A percentile compares a stretch with the other conserved stretches of the same genome.
Conservation (phyloP, 2,113 vertebrate species). For the Apaloderma vittatum region DNA sequence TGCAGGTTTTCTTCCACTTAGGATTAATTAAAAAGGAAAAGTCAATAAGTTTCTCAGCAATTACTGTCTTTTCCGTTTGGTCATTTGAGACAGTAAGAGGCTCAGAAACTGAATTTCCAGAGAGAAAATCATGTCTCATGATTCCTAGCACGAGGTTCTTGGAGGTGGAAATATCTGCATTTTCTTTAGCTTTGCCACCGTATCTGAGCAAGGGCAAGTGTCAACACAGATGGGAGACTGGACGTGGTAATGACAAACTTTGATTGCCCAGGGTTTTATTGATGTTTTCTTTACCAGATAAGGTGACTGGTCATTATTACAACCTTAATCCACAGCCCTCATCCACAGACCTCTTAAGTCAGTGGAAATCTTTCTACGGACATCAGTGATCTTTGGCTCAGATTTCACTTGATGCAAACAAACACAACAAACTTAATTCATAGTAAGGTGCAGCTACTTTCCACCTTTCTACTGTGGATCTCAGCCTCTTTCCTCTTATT, state of each 20-base stretch:
- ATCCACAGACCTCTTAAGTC: neutral
- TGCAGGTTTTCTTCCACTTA: conserved; percentile 67
- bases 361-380: neutral
- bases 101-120: conserved; percentile 57
- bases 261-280: neutral
- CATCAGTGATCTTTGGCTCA: neutral
- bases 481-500: neutral
- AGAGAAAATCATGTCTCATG: conserved; percentile 30
- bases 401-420: neutral
- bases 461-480: neutral
- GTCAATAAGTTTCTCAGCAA: conserved; percentile 58
- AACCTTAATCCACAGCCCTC: neutral
- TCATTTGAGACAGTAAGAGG: conserved; percentile 32
- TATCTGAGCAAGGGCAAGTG: neutral
- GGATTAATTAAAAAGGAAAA: conserved; percentile 74
- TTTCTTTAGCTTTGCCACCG: neutral
- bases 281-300: neutral
- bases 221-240: neutral
- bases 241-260: conserved; percentile 28
- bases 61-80: conserved; percentile 55
- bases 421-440: neutral
- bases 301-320: neutral
- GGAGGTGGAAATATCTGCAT: neutral
- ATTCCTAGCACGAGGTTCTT: neutral
- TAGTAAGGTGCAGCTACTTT: neutral